Base-by-base conservation (phyloP, 2,797 vertebrate species). In the Aeoliscus strigatus region DNA sequence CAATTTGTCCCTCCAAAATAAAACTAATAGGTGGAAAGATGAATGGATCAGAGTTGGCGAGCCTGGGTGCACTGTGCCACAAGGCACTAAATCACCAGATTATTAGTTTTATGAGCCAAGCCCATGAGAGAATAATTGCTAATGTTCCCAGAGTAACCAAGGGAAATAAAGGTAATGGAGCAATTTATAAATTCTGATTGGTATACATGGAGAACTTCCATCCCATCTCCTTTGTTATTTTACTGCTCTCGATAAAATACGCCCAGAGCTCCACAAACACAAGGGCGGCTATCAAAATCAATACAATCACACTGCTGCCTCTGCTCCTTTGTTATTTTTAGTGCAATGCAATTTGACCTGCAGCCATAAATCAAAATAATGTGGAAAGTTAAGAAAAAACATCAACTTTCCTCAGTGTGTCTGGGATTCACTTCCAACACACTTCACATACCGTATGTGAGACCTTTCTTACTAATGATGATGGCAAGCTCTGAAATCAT, bases 121-220 rank as follows among this genome's bases (percentile, higher is more conserved):
- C 84, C 86, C 83, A 81, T 59, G 75, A 86, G 89, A 90, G 87
- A 90, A 88, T 91, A 89, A 90, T 89, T 89, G 87, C 87, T 91
- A 90, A 89, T 89, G 88, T 88, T 88, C 80, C 60, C 71, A 80
- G 86, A 86, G 87, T 87, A 87, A 89, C 88, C 85, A 89, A 84
- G 86, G 86, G 86, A 88, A 89, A 89, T 88, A 82, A 82, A 88
- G 84, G 86, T 90, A 91, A 91, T 89, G 85, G 86, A 89, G 86
- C 87, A 88, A 88, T 90, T 89, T 90, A 89, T 90, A 91, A 87
- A 89, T 88, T 86, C 85, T 87, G 88, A 90, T 88, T 87, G 88
- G 82, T 85, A 86, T 87, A 87, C 87, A 88, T 80, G 81, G 85
- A 88, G 84, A 88, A 87, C 80, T 83, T 89, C 87, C 87, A 88